Evolutionary conservation across 2,113 vertebrate genomes (phyloP), one percentile per base, ranked within the genome.

Genomic region (Apaloderma vittatum): DNA sequence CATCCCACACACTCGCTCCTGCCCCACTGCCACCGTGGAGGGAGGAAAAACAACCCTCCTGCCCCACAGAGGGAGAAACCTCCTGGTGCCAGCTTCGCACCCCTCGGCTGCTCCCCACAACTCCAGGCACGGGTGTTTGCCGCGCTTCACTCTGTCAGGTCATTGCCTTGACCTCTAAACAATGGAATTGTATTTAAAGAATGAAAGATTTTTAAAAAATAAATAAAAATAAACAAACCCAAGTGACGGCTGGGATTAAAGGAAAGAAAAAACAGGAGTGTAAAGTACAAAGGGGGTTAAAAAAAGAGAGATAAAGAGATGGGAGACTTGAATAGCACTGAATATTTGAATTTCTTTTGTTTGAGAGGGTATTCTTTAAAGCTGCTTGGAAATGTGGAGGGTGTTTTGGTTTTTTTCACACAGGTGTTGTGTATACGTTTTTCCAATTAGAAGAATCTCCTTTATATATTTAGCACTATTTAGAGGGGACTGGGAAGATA

Each of bases 391-490:
- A 94, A 90, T 58, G 40, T 27, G 43, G 75, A 86, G 36, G n/a
- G 6, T 0, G 45, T 18, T 21, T 24, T 13, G 9, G 66, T 57
- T 58, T 91, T 30, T 77, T 92, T 93, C 43, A 24, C 54, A 43
- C 67, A 96, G 82, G 82, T 96, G 87, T 86, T 97, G 70, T 70
- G 34, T 63, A 94, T 93, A 92, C 72, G 83, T 92, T 96, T 82
- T 96, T 96, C 90, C 79, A 97, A 95, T 97, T 92, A 96, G 70
- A 85, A 95, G 83, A 92, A 80, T 63, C 48, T 81, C 79, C 51
- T 97, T 95, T 93, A 92, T 62, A 81, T 95, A 93, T 96, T 97
- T 91, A 97, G 55, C 80, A 89, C 70, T 94, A 36, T 95, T 98
- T 92, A 94, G 95, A 94, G 83, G 63, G 58, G 43, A 93, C 40